Percentiles rank a stretch among this genome's conserved stretches.
Evolutionary conservation across 1,140 invertebrate species (phyloP).

Genomic region (Leptinotarsa lineolata): DNA sequence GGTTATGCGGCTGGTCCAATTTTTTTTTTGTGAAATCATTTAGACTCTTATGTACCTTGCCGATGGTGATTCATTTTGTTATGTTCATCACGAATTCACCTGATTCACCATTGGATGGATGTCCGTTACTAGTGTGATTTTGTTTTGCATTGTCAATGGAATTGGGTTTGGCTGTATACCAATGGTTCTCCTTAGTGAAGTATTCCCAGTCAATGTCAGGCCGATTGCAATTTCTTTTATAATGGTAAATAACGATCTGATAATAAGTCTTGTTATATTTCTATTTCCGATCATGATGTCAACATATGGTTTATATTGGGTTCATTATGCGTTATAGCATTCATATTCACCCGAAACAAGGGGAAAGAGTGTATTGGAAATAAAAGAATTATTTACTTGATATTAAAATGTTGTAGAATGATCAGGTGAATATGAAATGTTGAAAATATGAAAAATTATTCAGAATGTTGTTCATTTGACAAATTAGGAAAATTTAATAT

Average conservation of each 20-base stretch:
- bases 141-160: slow-evolving; percentile 46
- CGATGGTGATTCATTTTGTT: slow-evolving; percentile 61
- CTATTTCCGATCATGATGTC: slow-evolving; percentile 5
- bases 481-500: too few relatives aligned
- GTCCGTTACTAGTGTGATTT: slow-evolving; percentile 43
- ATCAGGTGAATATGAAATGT: too few relatives aligned
- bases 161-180: slow-evolving; percentile 78
- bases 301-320: neutral
- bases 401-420: too few relatives aligned
- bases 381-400: slow-evolving; percentile 4
- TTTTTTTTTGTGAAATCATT: slow-evolving; percentile 62
- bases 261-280: neutral
- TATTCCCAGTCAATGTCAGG: slow-evolving; percentile 77
- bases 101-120: slow-evolving; percentile 66
- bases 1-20: slow-evolving; percentile 65
- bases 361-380: slow-evolving; percentile 13
- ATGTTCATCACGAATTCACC: slow-evolving; percentile 61
- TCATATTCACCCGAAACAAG: slow-evolving; percentile 17
- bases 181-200: slow-evolving; percentile 82
- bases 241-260: slow-evolving; percentile 50
- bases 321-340: neutral
- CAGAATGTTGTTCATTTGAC: too few relatives aligned
- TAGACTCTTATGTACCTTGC: slow-evolving; percentile 56
- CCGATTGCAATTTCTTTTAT: slow-evolving; percentile 73
- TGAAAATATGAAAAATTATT: too few relatives aligned